phyloP scores from a whole-genome alignment of 2,113 vertebrate species.

The Hiodon alosoides region DNA sequence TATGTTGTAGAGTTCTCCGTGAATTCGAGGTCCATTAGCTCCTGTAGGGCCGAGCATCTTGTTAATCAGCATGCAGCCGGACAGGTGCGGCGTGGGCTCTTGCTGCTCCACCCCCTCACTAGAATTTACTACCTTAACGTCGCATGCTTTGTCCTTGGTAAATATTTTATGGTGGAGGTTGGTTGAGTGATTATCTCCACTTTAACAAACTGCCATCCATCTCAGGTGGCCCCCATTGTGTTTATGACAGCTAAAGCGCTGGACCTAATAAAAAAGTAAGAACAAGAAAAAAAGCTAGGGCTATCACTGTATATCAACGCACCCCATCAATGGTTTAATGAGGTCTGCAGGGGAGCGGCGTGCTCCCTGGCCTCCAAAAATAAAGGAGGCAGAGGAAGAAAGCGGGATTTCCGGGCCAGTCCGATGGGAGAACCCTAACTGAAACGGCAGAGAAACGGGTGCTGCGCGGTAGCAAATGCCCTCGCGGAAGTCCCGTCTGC shows the following conservation, averaged over 20 bases:
- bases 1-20: not conserved
- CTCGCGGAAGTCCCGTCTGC: not conserved
- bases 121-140: conserved; percentile 53
- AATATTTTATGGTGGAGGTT: conserved; percentile 64
- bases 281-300: not conserved
- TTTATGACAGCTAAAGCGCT: conserved; percentile 49
- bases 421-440: too few species aligned
- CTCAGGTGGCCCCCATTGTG: conserved; percentile 55
- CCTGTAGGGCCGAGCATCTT: not conserved
- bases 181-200: conserved; percentile 64
- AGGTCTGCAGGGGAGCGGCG: conserved; percentile 51
- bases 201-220: conserved; percentile 62
- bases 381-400: conserved; percentile 21
- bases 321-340: conserved; percentile 51
- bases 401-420: too few species aligned
- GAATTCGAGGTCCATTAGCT: too few species aligned
- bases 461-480: not conserved
- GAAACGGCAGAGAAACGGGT: not conserved
- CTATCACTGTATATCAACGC: conserved; percentile 28
- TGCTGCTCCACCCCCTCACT: conserved; percentile 39
- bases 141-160: conserved; percentile 63
- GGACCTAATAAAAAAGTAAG: conserved; percentile 51
- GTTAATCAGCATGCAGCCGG: conserved; percentile 13
- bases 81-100: conserved; percentile 3
- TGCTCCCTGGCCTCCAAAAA: conserved; percentile 44